Base-by-base conservation (phyloP, 2,113 vertebrate species). In the Podilymbus podiceps region DNA sequence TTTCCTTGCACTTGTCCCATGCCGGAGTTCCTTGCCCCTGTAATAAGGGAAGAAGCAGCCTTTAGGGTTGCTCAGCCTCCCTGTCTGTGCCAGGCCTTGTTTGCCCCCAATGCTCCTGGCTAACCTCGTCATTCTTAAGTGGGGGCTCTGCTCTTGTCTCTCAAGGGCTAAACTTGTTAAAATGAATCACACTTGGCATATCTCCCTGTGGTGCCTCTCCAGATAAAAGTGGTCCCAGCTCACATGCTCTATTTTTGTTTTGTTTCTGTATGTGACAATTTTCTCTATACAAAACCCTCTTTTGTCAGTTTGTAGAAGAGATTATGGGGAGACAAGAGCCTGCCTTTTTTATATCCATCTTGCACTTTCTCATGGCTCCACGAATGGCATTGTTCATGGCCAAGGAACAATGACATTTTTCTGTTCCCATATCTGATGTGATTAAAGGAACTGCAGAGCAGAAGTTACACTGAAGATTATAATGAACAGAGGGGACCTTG, bases 201-300 rank as follows among this genome's bases (percentile, higher is more conserved):
- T 96, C 95, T 97, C 97, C 95, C 95, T 30, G 94, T 97, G 97
- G 96, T 97, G 96, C 97, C 96, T 95, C 96, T 96, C 93, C 81
- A 95, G 94, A 97, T 96, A 91, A 97, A 96, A 97, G 96, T 97
- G 95, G 95, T 96, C 95, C 93, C 91, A 95, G 84, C 94, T 97
- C 78, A 15, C 94, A 95, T 90, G 96, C 91, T 97, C 96, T 77
- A 74, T 97, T 97, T 96, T 85, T 96, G 97, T 96, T 97, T 97
- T 96, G 96, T 97, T 97, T 95, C 96, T 91, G 95, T 95, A 95
- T 90, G 97, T 96, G 96, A 87, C 94, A 97, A 97, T 97, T 97
- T 97, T 97, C 97, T 86, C 95, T 55, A 90, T 90, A 97, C 95
- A 97, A 96, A 97, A 93, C 96, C 97, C 87, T 93, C 96, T 97